Conservation (phyloP, 2,113 vertebrate genomes). For the Pterocles burchelli region DNA sequence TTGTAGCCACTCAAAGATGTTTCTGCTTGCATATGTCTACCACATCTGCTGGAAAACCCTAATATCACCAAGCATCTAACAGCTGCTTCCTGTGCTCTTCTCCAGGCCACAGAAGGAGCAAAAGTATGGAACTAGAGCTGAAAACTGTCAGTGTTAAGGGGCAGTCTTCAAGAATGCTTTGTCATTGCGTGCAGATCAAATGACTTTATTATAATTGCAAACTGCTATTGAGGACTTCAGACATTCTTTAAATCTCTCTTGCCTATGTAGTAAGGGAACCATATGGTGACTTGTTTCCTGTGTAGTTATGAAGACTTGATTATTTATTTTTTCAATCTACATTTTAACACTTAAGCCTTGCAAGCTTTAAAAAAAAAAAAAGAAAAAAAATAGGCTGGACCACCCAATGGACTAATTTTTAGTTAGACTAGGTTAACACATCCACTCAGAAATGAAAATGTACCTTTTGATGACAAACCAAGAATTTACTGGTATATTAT, state of each 20-base stretch:
- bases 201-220: neutral
- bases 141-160: neutral
- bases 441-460: neutral
- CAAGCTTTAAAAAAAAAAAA: neutral
- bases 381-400: neutral
- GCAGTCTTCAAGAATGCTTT: neutral
- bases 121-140: neutral
- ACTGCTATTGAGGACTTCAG: neutral
- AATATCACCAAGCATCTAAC: neutral
- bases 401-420: neutral
- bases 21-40: neutral
- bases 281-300: neutral
- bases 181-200: neutral
- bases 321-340: neutral
- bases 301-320: neutral
- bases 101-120: neutral
- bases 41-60: neutral
- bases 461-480: neutral
- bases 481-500: neutral
- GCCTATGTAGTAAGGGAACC: neutral
- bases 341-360: neutral
- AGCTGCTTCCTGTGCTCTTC: neutral
- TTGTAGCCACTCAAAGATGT: neutral
- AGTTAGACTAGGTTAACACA: neutral
- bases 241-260: neutral